Conservation (phyloP, 2,113 vertebrate species). For the Notothenia coriiceps region DNA sequence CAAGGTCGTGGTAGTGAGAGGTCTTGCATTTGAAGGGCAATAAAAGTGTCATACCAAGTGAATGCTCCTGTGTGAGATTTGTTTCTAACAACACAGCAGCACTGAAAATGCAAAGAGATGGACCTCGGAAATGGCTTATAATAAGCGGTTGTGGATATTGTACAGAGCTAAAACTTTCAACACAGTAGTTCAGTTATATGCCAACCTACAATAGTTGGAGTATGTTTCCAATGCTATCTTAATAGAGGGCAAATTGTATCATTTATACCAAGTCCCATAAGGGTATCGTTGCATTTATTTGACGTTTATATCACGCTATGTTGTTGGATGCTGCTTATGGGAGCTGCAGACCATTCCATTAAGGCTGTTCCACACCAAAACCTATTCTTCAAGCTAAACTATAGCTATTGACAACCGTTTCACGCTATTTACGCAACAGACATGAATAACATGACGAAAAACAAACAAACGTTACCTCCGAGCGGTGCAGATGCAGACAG, state of each 20-base stretch:
- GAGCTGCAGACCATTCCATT: slow-evolving; percentile 82
- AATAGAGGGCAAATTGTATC: slow-evolving; percentile 2
- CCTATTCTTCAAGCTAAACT: slow-evolving; percentile 76
- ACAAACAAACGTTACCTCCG: slow-evolving; percentile 76
- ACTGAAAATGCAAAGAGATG: slow-evolving; percentile 64
- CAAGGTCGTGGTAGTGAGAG: slow-evolving; percentile 65
- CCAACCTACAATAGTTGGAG: slow-evolving; percentile 41
- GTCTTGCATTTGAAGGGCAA: slow-evolving; percentile 70
- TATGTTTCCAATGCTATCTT: slow-evolving; percentile 11
- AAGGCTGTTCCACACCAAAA: slow-evolving; percentile 80
- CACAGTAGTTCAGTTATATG: slow-evolving; percentile 63
- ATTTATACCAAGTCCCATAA: neutral
- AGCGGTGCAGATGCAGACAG: slow-evolving; percentile 71
- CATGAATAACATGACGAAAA: slow-evolving; percentile 45
- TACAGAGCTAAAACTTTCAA: slow-evolving; percentile 76
- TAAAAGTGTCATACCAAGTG: slow-evolving; percentile 70
- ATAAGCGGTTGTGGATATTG: slow-evolving; percentile 62
- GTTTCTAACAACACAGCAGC: slow-evolving; percentile 15
- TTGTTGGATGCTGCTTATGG: slow-evolving; percentile 85
- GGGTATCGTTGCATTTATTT: slow-evolving; percentile 42
- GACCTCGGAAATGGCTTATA: slow-evolving; percentile 51
- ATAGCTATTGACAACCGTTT: slow-evolving; percentile 45
- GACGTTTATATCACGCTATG: slow-evolving; percentile 69
- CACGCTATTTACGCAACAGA: slow-evolving; percentile 22
- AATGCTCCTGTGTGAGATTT: slow-evolving; percentile 27